Base-by-base conservation (phyloP, 1,140 invertebrate genomes). In the Drosophila funebris region DNA sequence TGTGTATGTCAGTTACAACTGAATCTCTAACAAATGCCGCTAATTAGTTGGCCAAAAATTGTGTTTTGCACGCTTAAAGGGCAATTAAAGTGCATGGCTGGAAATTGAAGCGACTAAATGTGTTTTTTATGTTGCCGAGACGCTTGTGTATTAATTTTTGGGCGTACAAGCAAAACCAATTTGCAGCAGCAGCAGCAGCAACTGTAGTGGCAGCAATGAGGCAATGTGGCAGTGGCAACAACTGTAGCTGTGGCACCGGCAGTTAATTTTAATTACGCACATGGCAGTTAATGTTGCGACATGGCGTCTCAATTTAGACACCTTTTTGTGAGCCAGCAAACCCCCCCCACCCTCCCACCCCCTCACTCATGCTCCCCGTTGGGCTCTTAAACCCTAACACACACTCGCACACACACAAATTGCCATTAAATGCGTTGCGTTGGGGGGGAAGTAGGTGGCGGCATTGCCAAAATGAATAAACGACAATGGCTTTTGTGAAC, bases 231-330 rank as follows among this genome's bases (percentile, higher is more conserved):
- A 33, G 16, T 22, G 56, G 58, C 82, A 88, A 78, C 22, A 36
- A 16, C 63, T 37, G 52, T 46, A 41, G 63, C 41, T 18, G 63
- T 29, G 52, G 33, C 33, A 39, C 4, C 20, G 60, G 67, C 82
- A 87, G 83, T 87, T 87, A 88, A 88, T 87, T 88, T 87, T 87
- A 87, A 87, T 88, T 88, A 85, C 82, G 74, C 82, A 87, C 74
- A 74, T 63, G 70, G 61, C 78, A 61, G 70, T 75, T 69, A 77
- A 62, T 78, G 75, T 75, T 73, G 67, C 68, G 78, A 79, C 76
- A 83, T 73, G 76, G 72, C 79, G 66, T 78, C 76, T 76, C 84
- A 82, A 87, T 87, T 87, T 87, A 82, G 84, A 83, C 83, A 87
- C 83, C 82, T 85, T 78, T 73, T 64, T 61, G 48, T 50, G 54